A percentile compares a stretch with the other conserved stretches of the same genome.
Conservation (phyloP, 2,888 invertebrate species). For the Diarsia mendica region DNA sequence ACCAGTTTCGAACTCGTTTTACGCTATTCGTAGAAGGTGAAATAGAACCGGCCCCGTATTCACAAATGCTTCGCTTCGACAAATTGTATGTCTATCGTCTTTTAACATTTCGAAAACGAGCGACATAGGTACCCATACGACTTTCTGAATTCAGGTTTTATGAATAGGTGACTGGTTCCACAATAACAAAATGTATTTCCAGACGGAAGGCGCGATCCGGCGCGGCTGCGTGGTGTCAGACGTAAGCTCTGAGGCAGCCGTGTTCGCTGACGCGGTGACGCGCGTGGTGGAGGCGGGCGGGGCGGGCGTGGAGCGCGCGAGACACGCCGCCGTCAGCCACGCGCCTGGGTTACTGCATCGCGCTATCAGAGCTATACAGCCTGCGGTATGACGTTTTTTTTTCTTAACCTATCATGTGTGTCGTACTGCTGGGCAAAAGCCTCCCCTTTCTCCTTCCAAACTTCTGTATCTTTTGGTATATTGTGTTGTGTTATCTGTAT, state of each 20-base stretch:
- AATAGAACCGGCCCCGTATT: no score
- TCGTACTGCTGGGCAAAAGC: no score
- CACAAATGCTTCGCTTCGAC: no score
- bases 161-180: no score
- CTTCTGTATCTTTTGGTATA: no score
- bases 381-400: slow-evolving; percentile 64
- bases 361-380: slow-evolving; percentile 57
- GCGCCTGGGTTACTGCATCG: slow-evolving; percentile 69
- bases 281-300: slow-evolving; percentile 82
- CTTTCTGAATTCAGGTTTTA: no score
- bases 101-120: no score
- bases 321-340: slow-evolving; percentile 48
- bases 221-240: slow-evolving; percentile 73
- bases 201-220: slow-evolving; percentile 77
- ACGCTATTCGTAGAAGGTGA: background rate
- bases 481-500: no score
- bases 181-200: slow-evolving; percentile 1
- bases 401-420: no score
- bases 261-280: slow-evolving; percentile 83
- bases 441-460: no score
- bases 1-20: background rate
- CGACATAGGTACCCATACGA: no score
- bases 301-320: slow-evolving; percentile 75
- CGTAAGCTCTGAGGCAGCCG: slow-evolving; percentile 71
- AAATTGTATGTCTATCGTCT: no score